Evolutionary conservation across 2,113 vertebrate genomes (phyloP).

Genomic region (Lampris incognitus): DNA sequence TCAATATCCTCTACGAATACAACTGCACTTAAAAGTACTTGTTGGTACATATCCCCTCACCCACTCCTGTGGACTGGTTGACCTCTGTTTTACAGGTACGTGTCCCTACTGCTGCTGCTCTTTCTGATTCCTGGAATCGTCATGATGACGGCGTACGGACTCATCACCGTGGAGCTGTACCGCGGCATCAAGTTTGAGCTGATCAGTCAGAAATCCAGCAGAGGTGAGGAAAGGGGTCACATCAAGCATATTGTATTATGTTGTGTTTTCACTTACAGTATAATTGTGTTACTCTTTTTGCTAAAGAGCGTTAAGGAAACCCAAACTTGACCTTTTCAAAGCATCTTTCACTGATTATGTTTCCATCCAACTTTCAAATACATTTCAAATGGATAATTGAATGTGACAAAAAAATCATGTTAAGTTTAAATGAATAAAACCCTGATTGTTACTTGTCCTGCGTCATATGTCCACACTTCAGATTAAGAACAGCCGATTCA

Average conservation of each 20-base stretch:
- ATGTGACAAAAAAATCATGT: no score
- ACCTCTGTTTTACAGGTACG: slow-evolving; percentile 84
- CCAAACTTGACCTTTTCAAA: neutral
- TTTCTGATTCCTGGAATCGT: slow-evolving; percentile 95
- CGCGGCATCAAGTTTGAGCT: slow-evolving; percentile 92
- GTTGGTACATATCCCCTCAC: neutral
- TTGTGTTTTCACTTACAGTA: neutral
- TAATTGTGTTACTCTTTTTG: neutral
- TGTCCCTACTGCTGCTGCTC: slow-evolving; percentile 91
- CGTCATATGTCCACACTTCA: no score
- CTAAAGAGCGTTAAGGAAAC: neutral
- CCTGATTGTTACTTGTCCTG: no score
- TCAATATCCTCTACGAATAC: neutral
- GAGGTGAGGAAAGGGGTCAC: slow-evolving; percentile 82
- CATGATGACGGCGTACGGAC: slow-evolving; percentile 93
- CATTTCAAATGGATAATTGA: no score
- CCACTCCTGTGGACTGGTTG: neutral
- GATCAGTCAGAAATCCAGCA: slow-evolving; percentile 84
- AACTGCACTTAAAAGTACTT: neutral
- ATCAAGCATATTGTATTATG: neutral
- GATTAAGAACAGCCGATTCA: no score
- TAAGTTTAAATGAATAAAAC: no score
- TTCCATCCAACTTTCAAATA: neutral
- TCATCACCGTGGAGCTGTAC: slow-evolving; percentile 96
- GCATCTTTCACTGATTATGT: neutral